A percentile compares a stretch with the other conserved stretches of the same genome.
These are phyloP conservation scores for Trematocara unimaculatum DNA, from an alignment of 2,113 vertebrate genomes.

Conservation along the genomic window DNA sequence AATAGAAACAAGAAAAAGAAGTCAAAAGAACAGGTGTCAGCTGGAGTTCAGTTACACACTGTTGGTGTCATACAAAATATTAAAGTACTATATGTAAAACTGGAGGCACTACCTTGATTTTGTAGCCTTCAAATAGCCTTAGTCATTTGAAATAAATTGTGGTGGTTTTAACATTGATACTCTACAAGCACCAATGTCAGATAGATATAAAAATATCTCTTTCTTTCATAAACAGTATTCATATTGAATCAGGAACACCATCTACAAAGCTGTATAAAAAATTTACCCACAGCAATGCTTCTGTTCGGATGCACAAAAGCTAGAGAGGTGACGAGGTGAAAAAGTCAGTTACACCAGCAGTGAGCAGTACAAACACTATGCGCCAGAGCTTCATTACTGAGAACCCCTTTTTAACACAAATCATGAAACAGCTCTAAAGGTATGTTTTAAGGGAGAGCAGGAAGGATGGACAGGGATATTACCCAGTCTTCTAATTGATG, in stretches of 20 bases:
- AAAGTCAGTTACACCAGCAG: background rate
- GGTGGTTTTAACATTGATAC: background rate
- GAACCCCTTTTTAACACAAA: background rate
- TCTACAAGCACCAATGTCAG: background rate
- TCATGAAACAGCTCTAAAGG: background rate
- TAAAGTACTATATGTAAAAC: background rate
- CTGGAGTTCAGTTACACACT: background rate
- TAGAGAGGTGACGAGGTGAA: background rate
- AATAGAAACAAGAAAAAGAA: background rate
- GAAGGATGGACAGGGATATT: background rate
- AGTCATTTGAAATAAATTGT: background rate
- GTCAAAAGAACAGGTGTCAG: background rate
- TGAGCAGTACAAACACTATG: background rate
- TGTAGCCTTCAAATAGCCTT: background rate
- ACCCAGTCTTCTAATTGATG: background rate
- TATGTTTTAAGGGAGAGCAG: background rate
- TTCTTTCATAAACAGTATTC: background rate
- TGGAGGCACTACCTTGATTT: background rate
- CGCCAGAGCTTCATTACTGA: background rate
- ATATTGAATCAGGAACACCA: background rate
- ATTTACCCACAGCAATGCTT: background rate
- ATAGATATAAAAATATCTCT: background rate
- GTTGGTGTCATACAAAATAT: background rate
- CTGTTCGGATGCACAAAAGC: background rate
- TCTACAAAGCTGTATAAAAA: background rate